Evolutionary conservation across 2,113 vertebrate species (phyloP), one percentile per base, ranked within the genome.

Genomic region (Opisthocomus hoazin): DNA sequence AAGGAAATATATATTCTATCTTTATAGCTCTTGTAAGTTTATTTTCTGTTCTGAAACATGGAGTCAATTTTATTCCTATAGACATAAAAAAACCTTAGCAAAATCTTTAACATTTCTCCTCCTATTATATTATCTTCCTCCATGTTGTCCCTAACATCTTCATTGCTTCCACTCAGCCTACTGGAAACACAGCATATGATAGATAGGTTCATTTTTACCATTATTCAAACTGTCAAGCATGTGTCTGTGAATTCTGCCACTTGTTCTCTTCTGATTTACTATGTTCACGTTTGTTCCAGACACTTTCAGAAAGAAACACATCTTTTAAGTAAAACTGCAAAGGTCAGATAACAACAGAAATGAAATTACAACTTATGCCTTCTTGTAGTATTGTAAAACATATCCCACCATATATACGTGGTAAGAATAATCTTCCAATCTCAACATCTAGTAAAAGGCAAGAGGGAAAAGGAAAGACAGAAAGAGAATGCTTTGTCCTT

Each of bases 401-500:
- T 0, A 1, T 2, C 34, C 12, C 18, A 53, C 22, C 9, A 10
- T 16, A 11, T 32, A 39, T 23, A 22, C 6, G 9, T 30, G 4
- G 22, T 24, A 50, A 66, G 13, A 88, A 79, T 46, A 48, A 53
- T 60, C 29, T 75, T 87, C 17, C 22, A 34, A 18, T 39, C 10
- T 51, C 63, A 80, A n/a, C 4, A 56, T 32, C 0, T 1, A 88
- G 27, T 19, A 29, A 76, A 86, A 70, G 4, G 2, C 3, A 43
- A 74, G 17, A 43, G 4, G 11, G 20, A 71, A 37, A 57, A n/a
- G n/a, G 39, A 36, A 4, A 16, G 6, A 30, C 15, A 46, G 39
- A 39, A 4, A 24, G 14, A 18, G 12, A 26, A n/a, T n/a, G 23
- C 30, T 51, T 89, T 76, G 11, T 7, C 26, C 12, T 88, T 69